Conservation (phyloP, 1,140 invertebrate species). For the Globodera ellingtonae region DNA sequence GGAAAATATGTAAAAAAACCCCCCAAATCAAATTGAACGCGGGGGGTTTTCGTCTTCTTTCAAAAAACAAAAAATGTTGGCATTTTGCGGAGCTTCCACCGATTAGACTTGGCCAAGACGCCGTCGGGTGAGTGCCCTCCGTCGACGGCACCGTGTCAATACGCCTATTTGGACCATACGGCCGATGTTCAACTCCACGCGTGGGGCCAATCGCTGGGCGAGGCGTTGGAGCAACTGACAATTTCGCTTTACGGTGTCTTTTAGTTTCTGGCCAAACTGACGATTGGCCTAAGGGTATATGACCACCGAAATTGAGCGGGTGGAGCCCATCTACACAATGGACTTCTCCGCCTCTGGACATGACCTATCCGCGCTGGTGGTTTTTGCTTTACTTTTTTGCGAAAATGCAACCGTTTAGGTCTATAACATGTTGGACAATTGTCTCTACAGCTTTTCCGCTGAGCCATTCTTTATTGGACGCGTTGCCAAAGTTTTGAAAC, state of each 20-base stretch:
- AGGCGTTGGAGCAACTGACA: constrained; percentile 92
- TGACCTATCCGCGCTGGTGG: constrained; percentile 82
- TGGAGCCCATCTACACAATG: constrained; percentile 75
- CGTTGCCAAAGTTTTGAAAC: constrained; percentile 18
- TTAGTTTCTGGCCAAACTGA: constrained; percentile 66
- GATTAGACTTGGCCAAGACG: too few relatives aligned
- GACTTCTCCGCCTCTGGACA: constrained; percentile 69
- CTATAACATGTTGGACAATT: constrained; percentile 91
- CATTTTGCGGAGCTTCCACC: too few relatives aligned
- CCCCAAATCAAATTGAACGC: too few relatives aligned
- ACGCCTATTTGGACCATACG: constrained; percentile 83
- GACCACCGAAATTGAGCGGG: constrained; percentile 76
- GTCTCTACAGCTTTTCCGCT: constrained; percentile 86
- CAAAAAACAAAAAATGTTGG: too few relatives aligned
- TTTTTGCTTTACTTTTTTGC: not conserved
- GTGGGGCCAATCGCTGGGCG: constrained; percentile 84
- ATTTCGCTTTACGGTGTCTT: constrained; percentile 88
- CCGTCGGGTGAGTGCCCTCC: not conserved
- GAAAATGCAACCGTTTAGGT: constrained; percentile 65
- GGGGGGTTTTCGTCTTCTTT: too few relatives aligned
- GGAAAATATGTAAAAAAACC: not conserved
- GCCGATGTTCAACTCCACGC: constrained; percentile 93
- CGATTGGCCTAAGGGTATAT: constrained; percentile 74
- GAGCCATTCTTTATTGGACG: constrained; percentile 80
- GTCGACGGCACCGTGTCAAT: constrained; percentile 34